A percentile compares a stretch with the other conserved stretches of the same genome.
These are phyloP conservation scores for Thalpophila matura DNA, from an alignment of 2,888 invertebrate genomes.

Conservation along the genomic window DNA sequence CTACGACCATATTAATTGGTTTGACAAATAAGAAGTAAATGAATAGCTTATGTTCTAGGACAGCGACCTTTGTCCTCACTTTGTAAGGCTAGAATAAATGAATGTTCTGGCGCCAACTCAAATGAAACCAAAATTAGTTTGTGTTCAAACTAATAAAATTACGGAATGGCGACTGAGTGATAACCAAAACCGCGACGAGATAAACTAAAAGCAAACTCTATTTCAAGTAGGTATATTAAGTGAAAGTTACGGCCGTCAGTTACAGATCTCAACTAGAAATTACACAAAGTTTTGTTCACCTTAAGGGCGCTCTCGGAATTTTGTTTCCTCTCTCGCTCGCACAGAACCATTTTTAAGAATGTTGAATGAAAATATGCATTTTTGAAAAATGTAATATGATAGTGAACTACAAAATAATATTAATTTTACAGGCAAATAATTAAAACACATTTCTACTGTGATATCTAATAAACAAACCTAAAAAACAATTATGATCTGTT, in stretches of 20 bases:
- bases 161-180: background rate
- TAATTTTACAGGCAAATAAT: no score
- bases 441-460: no score
- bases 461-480: no score
- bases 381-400: no score
- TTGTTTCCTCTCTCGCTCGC: no score
- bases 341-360: no score
- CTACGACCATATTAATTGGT: no score
- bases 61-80: background rate
- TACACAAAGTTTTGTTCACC: slow-evolving; percentile 16
- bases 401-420: no score
- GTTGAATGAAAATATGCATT: no score
- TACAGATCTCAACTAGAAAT: slow-evolving; percentile 20
- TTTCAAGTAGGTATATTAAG: slow-evolving; percentile 4
- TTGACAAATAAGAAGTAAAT: no score
- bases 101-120: background rate
- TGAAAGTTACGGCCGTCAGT: slow-evolving; percentile 33
- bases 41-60: background rate
- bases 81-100: background rate
- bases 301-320: no score
- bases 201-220: slow-evolving; percentile 7
- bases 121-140: slow-evolving; percentile 5
- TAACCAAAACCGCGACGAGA: background rate
- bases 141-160: background rate
- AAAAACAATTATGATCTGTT: no score